Base-by-base conservation (phyloP, 2,797 vertebrate species). In the Crocidura indochinensis region DNA sequence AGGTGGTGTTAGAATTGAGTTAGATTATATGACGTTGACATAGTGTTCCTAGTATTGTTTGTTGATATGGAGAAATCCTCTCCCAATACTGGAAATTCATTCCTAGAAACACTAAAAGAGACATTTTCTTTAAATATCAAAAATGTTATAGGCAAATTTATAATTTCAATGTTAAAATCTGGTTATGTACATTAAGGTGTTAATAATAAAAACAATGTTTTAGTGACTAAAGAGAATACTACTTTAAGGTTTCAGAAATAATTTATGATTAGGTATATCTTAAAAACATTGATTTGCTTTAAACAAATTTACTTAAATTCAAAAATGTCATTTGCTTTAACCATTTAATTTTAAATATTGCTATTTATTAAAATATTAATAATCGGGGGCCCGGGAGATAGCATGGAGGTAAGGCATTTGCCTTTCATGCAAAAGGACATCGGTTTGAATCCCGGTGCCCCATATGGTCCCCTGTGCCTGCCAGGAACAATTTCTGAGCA, bases 131-230 rank as follows among this genome's bases (percentile, higher is more conserved):
- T 29, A 62, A 80, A 69, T n/a, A 69, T 19, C 11, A 83, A 19
- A 5, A 47, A 49, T 7, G 73, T 15, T 75, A 1, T 1, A 67
- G 44, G 9, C 5, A 75, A 81, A 10, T 92, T 74, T 78, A 67
- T 47, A 47, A 26, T 9, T 67, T 89, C n/a, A 4, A 47, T 64
- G 15, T 72, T 84, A 75, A 94, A 71, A 84, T 77, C 47, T 91
- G 31, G 51, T 56, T 26, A 72, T n/a, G 9, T 68, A 62, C 5
- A 14, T 73, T 15, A 51, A 94, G 24, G 88, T 91, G 69, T 24
- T 69, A 68, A 73, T 44, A 67, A 64, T 22, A 38, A 44, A 44
- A 11, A 51, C 24, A 26, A 73, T 53, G 62, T 77, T 88, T 74
- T 26, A 31, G n/a, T 65, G 27, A 81, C 73, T 64, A 38, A 44